Conservation (phyloP, 2,113 vertebrate species). For the Poeciliopsis occidentalis region DNA sequence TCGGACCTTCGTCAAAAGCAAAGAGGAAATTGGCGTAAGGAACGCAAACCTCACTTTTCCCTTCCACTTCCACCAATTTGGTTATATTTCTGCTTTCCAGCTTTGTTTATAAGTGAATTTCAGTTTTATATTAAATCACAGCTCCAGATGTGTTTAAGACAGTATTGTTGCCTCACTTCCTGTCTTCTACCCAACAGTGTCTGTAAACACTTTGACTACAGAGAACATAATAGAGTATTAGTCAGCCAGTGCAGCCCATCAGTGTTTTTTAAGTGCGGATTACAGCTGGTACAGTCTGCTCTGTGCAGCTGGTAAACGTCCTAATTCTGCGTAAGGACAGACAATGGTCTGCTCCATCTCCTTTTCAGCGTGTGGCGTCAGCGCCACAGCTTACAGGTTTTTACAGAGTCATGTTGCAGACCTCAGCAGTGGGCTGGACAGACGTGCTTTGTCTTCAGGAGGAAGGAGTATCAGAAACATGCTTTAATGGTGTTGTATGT, state of each 20-base stretch:
- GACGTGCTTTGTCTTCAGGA: not conserved
- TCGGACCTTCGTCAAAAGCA: slow-evolving; percentile 88
- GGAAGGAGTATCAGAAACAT: not conserved
- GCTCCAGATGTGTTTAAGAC: not conserved
- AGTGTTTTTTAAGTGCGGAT: slow-evolving; percentile 45
- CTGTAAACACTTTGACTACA: slow-evolving; percentile 34
- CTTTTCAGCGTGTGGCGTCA: not conserved
- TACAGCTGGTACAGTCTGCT: slow-evolving; percentile 44
- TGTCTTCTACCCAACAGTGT: not conserved
- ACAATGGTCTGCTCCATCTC: slow-evolving; percentile 16
- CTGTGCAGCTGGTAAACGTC: slow-evolving; percentile 47
- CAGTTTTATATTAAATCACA: not conserved
- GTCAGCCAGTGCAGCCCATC: slow-evolving; percentile 28
- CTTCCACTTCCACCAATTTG: not conserved
- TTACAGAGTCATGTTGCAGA: slow-evolving; percentile 14
- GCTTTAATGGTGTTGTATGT: slow-evolving; percentile 16
- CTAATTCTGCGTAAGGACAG: slow-evolving; percentile 33
- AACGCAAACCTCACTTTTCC: not conserved
- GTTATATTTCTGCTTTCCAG: slow-evolving; percentile 8
- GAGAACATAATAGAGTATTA: slow-evolving; percentile 39
- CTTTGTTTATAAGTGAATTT: not conserved
- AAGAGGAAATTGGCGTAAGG: slow-evolving; percentile 87
- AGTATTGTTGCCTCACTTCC: not conserved
- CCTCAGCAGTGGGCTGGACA: not conserved
- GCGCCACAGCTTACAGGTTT: slow-evolving; percentile 1